Evolutionary conservation across 1,140 invertebrate species (phyloP).

Genomic region (Scaptomyza montana): DNA sequence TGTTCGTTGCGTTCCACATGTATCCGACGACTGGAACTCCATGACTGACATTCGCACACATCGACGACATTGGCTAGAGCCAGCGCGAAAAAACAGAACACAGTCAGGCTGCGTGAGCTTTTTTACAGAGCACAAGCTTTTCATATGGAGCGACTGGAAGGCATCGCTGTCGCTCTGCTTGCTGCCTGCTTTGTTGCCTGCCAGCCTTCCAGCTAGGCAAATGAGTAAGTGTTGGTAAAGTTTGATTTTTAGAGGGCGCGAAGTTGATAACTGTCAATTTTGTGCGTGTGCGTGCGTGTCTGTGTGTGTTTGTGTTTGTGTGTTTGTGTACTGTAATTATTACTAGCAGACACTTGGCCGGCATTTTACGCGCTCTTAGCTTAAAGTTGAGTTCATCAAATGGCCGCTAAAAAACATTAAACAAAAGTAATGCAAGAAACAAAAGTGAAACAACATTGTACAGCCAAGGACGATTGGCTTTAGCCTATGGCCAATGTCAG

Average conservation of each 20-base stretch:
- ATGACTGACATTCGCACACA: conserved; percentile 65
- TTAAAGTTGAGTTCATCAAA: conserved; percentile 61
- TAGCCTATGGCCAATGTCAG: conserved; percentile 53
- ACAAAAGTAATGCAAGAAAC: conserved; percentile 25
- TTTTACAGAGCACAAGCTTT: conserved; percentile 33
- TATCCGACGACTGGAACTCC: conserved; percentile 84
- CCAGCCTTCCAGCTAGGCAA: conserved; percentile 25
- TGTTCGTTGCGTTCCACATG: conserved; percentile 82
- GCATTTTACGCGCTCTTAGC: conserved; percentile 1
- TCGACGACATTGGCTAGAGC: conserved; percentile 41
- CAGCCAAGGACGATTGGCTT: conserved; percentile 68
- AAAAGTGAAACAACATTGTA: conserved; percentile 25
- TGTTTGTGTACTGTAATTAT: conserved; percentile 39
- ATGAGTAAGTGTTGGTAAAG: conserved; percentile 48
- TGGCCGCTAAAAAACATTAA: conserved; percentile 64
- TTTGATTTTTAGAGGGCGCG: conserved; percentile 56
- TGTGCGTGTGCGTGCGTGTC: conserved; percentile 21
- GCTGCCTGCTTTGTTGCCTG: too few species aligned
- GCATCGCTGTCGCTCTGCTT: conserved; percentile 4
- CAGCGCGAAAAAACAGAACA: conserved; percentile 13
- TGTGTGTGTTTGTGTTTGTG: conserved; percentile 30
- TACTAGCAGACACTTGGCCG: conserved; percentile 41
- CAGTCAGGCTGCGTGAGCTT: conserved; percentile 4
- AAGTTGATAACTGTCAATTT: conserved; percentile 56
- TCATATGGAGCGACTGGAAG: conserved; percentile 30